Evolutionary conservation across 2,888 invertebrate genomes (phyloP).

Genomic region (Synergus laeviventris): DNA sequence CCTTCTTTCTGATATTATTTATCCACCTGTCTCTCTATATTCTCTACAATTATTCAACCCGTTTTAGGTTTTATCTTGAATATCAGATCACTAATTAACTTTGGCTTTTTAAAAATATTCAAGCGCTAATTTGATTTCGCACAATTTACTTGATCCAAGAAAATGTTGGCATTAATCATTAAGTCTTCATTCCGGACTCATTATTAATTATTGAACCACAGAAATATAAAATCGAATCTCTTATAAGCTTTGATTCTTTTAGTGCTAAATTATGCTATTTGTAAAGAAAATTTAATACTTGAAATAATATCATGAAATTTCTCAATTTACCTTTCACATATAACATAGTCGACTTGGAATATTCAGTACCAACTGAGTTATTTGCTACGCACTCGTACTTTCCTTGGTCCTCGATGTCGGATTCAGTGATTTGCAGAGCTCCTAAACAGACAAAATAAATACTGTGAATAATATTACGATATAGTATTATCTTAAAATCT

Average conservation of each 20-base stretch:
- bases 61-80: neutral
- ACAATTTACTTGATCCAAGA: too few species aligned
- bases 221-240: neutral
- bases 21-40: neutral
- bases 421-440: constrained; percentile 91
- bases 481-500: too few species aligned
- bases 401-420: constrained; percentile 94
- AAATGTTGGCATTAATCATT: too few species aligned
- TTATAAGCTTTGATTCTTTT: neutral
- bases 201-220: neutral
- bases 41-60: neutral
- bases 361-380: constrained; percentile 94
- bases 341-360: constrained; percentile 91
- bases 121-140: too few species aligned
- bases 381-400: constrained; percentile 98
- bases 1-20: neutral
- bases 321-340: constrained; percentile 91
- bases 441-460: constrained; percentile 77
- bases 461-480: neutral
- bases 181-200: too few species aligned
- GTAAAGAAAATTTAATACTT: neutral
- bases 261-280: neutral
- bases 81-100: neutral
- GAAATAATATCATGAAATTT: constrained; percentile 40
- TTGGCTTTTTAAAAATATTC: neutral